A percentile compares a stretch with the other conserved stretches of the same genome.
These are phyloP conservation scores for Drosophila kanapiae DNA, from an alignment of 1,140 invertebrate genomes.

Conservation along the genomic window DNA sequence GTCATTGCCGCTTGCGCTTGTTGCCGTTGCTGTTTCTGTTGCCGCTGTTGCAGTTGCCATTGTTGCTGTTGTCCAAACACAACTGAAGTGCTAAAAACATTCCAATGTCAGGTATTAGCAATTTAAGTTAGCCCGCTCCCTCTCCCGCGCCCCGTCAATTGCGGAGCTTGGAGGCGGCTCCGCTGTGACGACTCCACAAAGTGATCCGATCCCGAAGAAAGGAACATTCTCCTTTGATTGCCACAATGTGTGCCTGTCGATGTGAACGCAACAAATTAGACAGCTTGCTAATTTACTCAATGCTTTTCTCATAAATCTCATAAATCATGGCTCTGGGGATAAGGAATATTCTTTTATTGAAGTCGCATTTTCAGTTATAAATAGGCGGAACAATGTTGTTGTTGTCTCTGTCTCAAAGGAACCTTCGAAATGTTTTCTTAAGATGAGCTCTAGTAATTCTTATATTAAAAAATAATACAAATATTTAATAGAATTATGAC, in stretches of 20 bases:
- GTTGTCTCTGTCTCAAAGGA: too few relatives aligned
- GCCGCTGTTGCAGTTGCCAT: constrained; percentile 65
- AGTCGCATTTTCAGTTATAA: neutral
- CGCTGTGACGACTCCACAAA: constrained; percentile 40
- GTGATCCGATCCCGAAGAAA: constrained; percentile 37
- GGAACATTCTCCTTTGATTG: constrained; percentile 52
- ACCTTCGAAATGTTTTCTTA: neutral
- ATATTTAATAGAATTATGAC: too few relatives aligned
- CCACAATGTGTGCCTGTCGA: constrained; percentile 49
- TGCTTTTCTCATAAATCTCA: constrained; percentile 24
- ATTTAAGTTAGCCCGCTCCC: constrained; percentile 67
- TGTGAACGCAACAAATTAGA: constrained; percentile 50
- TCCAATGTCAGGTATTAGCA: constrained; percentile 83
- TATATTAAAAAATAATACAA: neutral
- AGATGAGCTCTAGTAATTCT: too few relatives aligned
- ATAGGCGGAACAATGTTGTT: neutral
- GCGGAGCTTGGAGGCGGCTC: constrained; percentile 11
- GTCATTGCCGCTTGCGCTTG: constrained; percentile 68
- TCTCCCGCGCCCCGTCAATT: neutral
- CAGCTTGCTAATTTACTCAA: constrained; percentile 50
- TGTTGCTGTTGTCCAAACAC: constrained; percentile 81
- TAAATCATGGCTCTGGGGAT: constrained; percentile 25
- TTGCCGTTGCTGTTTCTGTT: constrained; percentile 21
- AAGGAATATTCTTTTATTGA: neutral
- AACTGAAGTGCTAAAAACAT: constrained; percentile 82